Percentiles rank a stretch among this genome's conserved stretches.
Conservation (phyloP, 2,888 invertebrate species). For the Zonitis immaculata region DNA sequence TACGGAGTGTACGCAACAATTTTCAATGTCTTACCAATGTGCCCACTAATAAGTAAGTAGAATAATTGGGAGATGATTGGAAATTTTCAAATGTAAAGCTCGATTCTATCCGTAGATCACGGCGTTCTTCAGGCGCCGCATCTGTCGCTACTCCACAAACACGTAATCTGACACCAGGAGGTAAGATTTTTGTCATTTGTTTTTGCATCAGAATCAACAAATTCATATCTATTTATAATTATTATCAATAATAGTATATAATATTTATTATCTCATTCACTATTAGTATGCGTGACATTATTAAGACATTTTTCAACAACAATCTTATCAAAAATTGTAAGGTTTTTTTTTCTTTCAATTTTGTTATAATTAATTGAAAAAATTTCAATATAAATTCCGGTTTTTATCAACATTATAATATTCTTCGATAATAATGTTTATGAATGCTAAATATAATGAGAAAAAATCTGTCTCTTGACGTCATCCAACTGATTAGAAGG, state of each 20-base stretch:
- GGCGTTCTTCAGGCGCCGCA: constrained; percentile 71
- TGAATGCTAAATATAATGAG: neutral
- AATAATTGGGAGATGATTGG: neutral
- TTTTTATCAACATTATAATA: constrained; percentile 16
- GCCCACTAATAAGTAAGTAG: constrained; percentile 78
- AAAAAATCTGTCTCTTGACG: neutral
- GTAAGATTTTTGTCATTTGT: constrained; percentile 49
- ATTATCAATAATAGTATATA: neutral
- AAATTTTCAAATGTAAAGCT: too few relatives aligned
- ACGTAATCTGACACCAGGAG: constrained; percentile 69
- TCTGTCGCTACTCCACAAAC: constrained; percentile 68
- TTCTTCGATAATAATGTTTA: neutral
- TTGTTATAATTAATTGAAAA: neutral
- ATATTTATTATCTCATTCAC: neutral
- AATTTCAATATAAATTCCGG: constrained; percentile 4
- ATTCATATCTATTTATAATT: neutral
- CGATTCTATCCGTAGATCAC: constrained; percentile 56
- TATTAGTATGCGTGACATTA: constrained; percentile 4
- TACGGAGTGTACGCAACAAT: constrained; percentile 97
- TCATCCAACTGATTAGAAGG: neutral
- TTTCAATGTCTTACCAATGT: constrained; percentile 97
- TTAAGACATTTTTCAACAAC: constrained; percentile 3
- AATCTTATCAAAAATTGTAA: neutral
- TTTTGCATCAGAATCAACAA: neutral
- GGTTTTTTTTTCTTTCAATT: neutral